A percentile compares a stretch with the other conserved stretches of the same genome.
These are phyloP conservation scores for Rhyacophila brunnea DNA, from an alignment of 1,140 invertebrate species.

Conservation along the genomic window DNA sequence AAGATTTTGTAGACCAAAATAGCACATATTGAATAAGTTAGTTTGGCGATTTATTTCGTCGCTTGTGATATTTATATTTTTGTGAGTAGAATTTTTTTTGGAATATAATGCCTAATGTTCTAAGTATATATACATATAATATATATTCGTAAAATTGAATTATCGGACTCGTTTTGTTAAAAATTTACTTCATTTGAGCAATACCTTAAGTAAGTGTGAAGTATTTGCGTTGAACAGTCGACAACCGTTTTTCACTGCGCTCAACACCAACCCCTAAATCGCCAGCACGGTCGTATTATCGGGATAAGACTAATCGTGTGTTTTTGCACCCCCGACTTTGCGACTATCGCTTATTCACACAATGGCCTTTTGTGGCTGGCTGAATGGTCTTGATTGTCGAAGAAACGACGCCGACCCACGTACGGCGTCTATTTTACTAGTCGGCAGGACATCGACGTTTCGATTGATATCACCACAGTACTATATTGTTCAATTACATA, in stretches of 20 bases:
- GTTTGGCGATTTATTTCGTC: too few species aligned
- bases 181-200: not conserved
- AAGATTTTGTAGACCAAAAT: too few species aligned
- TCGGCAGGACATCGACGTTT: constrained; percentile 2
- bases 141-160: too few species aligned
- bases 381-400: constrained; percentile 29
- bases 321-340: constrained; percentile 30
- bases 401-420: constrained; percentile 15
- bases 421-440: constrained; percentile 18
- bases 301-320: constrained; percentile 33
- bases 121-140: not conserved
- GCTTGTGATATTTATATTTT: too few species aligned
- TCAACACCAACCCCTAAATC: not conserved
- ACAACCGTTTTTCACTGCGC: too few species aligned
- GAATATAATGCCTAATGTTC: not conserved
- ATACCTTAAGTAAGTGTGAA: too few species aligned
- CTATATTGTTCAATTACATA: constrained; percentile 2
- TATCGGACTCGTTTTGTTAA: too few species aligned
- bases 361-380: constrained; percentile 32
- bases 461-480: not conserved
- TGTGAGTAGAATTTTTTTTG: too few species aligned
- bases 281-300: not conserved
- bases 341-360: constrained; percentile 33
- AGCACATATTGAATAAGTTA: too few species aligned
- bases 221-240: too few species aligned